Percentiles rank a stretch among this genome's conserved stretches.
phyloP scores from a whole-genome alignment of 2,888 invertebrate species.

The Schrankia costaestrigalis region DNA sequence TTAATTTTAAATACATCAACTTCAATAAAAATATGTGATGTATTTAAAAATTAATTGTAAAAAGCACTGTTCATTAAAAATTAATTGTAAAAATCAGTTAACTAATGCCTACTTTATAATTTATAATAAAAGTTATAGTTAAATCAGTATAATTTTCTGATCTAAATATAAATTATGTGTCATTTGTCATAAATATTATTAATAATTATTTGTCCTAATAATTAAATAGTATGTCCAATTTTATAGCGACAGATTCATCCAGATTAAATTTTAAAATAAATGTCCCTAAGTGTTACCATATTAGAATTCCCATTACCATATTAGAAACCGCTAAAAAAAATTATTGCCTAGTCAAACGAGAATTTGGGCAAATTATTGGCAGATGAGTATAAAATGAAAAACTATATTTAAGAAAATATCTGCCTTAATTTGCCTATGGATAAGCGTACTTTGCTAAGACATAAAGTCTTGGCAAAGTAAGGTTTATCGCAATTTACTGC shows the following conservation, averaged over 20 bases:
- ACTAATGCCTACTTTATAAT: conserved; percentile 18
- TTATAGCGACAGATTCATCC: conserved; percentile 10
- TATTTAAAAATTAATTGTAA: too few relatives aligned
- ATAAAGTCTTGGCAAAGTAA: too few relatives aligned
- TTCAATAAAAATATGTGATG: not conserved
- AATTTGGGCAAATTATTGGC: conserved; percentile 1
- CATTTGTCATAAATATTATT: conserved; percentile 15
- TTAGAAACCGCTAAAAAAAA: conserved; percentile 9
- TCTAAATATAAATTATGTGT: conserved; percentile 19
- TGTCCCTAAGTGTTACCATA: conserved; percentile 20
- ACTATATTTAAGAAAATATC: not conserved
- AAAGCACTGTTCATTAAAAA: conserved; percentile 4
- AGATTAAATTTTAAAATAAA: conserved; percentile 3
- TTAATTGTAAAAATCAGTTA: conserved; percentile 20
- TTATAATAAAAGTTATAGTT: conserved; percentile 9
- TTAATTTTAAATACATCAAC: conserved; percentile 9
- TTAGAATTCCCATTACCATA: conserved; percentile 12
- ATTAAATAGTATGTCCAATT: conserved; percentile 12
- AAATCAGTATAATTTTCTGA: conserved; percentile 16
- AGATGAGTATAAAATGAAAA: too few relatives aligned
- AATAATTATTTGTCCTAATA: conserved; percentile 11
- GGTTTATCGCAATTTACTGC: too few relatives aligned
- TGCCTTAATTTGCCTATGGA: too few relatives aligned
- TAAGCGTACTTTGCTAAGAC: too few relatives aligned
- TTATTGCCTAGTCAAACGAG: conserved; percentile 14